A percentile compares a stretch with the other conserved stretches of the same genome.
Evolutionary conservation across 2,113 vertebrate genomes (phyloP).

Genomic region (Barbus barbus): DNA sequence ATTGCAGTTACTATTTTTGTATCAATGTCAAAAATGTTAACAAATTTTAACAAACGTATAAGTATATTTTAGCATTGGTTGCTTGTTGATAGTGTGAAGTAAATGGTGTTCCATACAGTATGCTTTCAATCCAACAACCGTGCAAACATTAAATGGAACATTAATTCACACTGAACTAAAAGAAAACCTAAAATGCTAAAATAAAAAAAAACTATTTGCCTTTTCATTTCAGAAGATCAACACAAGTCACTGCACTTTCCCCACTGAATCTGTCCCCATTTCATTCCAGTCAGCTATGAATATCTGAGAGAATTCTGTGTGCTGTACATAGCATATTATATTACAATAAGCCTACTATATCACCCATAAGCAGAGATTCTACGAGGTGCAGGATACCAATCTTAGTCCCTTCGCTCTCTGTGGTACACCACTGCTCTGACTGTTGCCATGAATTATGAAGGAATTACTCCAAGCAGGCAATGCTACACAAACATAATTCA

Average conservation of each 20-base stretch:
- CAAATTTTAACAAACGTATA: not conserved
- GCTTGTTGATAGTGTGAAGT: not conserved
- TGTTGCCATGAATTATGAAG: constrained; percentile 36
- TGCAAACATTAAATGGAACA: not conserved
- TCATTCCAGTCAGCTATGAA: not conserved
- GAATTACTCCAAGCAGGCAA: constrained; percentile 22
- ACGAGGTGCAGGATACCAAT: not conserved
- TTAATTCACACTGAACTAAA: not conserved
- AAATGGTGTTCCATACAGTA: not conserved
- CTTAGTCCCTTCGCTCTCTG: constrained; percentile 5
- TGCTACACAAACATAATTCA: constrained; percentile 24
- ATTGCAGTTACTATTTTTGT: not conserved
- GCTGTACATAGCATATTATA: not conserved
- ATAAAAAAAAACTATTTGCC: not conserved
- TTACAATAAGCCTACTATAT: constrained; percentile 28
- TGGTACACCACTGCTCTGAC: constrained; percentile 13
- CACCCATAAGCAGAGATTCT: constrained; percentile 26
- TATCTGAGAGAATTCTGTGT: constrained; percentile 28
- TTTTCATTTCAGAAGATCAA: not conserved
- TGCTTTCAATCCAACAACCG: not conserved
- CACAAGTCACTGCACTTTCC: not conserved
- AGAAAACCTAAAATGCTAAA: not conserved
- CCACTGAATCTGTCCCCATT: not conserved
- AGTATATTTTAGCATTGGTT: not conserved
- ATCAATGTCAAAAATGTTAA: not conserved